These are phyloP conservation scores for Eulemur albifrons DNA, from an alignment of 2,797 vertebrate genomes.

Conservation along the genomic window DNA sequence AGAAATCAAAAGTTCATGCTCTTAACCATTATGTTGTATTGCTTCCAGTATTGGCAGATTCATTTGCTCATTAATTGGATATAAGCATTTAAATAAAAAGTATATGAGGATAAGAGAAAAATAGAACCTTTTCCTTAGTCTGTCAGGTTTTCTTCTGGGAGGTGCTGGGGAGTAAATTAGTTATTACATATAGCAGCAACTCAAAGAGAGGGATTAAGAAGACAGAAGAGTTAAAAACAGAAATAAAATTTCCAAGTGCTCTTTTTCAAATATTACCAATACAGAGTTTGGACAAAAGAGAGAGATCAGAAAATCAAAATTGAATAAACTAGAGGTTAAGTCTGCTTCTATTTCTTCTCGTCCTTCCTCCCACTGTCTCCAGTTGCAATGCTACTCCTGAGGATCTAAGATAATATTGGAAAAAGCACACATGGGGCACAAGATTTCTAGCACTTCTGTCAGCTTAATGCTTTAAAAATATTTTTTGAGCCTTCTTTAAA, in stretches of 20 bases:
- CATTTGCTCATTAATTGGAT: neutral
- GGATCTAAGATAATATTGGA: neutral
- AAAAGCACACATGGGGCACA: neutral
- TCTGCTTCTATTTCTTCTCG: neutral
- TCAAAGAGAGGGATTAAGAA: neutral
- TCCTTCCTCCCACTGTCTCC: neutral
- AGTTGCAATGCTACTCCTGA: neutral
- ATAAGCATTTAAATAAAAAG: conserved; percentile 10
- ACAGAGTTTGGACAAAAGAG: neutral
- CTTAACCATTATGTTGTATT: neutral
- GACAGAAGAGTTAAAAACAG: neutral
- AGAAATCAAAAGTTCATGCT: neutral
- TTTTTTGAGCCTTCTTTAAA: conserved; percentile 31
- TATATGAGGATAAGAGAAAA: neutral
- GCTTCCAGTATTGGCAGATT: neutral
- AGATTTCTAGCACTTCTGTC: neutral
- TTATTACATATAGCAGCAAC: neutral
- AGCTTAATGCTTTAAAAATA: conserved; percentile 32
- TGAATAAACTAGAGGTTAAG: neutral
- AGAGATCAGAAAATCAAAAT: neutral
- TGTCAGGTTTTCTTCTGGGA: neutral
- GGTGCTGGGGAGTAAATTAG: neutral
- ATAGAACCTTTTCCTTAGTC: neutral
- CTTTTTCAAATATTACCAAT: neutral
- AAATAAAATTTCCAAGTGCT: conserved; percentile 1